Conservation (phyloP, 2,113 vertebrate species). For the Tiliqua scincoides region DNA sequence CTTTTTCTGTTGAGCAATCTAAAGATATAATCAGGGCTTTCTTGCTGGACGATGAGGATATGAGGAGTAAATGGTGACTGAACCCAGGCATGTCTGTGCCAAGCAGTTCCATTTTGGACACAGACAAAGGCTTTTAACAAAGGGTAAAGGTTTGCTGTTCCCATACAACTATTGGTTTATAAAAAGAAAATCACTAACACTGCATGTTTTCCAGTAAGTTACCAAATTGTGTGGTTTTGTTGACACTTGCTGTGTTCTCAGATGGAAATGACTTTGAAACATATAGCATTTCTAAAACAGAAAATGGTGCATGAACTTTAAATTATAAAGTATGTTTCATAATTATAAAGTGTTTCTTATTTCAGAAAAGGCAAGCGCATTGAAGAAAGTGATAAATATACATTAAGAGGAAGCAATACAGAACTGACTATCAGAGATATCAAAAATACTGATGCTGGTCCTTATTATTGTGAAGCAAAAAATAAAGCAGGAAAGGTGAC, state of each 20-base stretch:
- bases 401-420: slow-evolving; percentile 81
- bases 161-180: neutral
- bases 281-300: neutral
- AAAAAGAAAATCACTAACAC: neutral
- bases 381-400: slow-evolving; percentile 89
- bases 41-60: too few species aligned
- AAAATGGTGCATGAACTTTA: neutral
- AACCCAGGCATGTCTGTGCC: too few species aligned
- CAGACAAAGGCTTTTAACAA: too few species aligned
- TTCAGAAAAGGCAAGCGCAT: slow-evolving; percentile 86
- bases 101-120: too few species aligned
- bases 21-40: too few species aligned
- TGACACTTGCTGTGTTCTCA: neutral
- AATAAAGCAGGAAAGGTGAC: slow-evolving; percentile 94
- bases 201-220: neutral
- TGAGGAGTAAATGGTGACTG: too few species aligned
- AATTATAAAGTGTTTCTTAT: neutral
- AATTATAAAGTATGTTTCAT: neutral
- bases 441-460: slow-evolving; percentile 85
- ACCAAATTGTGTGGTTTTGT: neutral
- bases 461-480: slow-evolving; percentile 88
- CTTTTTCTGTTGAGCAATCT: too few species aligned
- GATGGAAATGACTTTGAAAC: neutral
- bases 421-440: slow-evolving; percentile 90
- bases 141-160: too few species aligned